These are phyloP conservation scores for Dromaius novaehollandiae DNA, from an alignment of 2,113 vertebrate genomes.

Conservation along the genomic window DNA sequence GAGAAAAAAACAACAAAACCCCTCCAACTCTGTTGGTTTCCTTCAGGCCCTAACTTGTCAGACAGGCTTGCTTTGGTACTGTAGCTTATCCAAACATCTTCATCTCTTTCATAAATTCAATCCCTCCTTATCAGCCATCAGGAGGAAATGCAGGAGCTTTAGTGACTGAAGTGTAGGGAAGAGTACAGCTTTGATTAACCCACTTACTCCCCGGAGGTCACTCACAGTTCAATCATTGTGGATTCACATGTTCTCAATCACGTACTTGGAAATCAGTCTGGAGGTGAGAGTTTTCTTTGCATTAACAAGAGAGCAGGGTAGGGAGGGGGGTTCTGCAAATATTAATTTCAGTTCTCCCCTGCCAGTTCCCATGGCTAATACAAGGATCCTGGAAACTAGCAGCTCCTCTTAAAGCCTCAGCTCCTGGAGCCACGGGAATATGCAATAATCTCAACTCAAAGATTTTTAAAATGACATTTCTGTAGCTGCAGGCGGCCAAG, in stretches of 20 bases:
- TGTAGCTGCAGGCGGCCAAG: not conserved
- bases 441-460: not conserved
- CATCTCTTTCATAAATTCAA: conserved; percentile 76
- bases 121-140: conserved; percentile 74
- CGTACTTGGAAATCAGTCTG: not conserved
- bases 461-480: not conserved
- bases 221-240: conserved; percentile 54
- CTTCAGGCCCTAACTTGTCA: conserved; percentile 70
- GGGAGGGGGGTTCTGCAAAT: not conserved
- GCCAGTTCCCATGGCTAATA: not conserved
- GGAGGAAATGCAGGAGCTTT: conserved; percentile 74
- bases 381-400: not conserved
- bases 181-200: conserved; percentile 69
- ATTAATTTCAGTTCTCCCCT: not conserved
- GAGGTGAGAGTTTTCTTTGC: not conserved
- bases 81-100: conserved; percentile 78
- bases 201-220: conserved; percentile 63
- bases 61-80: conserved; percentile 67
- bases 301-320: not conserved
- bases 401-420: not conserved
- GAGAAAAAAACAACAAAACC: not conserved
- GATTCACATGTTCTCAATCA: conserved; percentile 60
- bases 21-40: conserved; percentile 28
- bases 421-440: not conserved
- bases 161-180: conserved; percentile 67